These are phyloP conservation scores for Artibeus jamaicensis DNA, from an alignment of 2,797 vertebrate genomes.

Conservation along the genomic window DNA sequence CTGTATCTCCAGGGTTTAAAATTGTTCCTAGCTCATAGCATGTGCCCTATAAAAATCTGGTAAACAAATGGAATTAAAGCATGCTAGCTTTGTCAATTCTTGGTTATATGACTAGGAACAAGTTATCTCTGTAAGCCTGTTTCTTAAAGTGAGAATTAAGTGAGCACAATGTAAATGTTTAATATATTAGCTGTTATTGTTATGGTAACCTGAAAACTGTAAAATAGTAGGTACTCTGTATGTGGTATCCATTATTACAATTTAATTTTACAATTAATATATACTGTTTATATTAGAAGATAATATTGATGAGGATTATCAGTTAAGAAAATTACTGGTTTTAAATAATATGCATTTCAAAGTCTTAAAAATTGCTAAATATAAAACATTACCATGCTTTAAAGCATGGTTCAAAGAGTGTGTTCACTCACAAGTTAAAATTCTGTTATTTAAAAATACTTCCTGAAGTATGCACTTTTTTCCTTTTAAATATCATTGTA, in stretches of 20 bases:
- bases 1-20: background rate
- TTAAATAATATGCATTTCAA: background rate
- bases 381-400: background rate
- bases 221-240: background rate
- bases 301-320: background rate
- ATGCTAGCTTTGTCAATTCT: background rate
- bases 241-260: background rate
- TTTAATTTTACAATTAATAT: slow-evolving; percentile 33
- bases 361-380: slow-evolving; percentile 31
- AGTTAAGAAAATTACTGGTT: background rate
- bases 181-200: background rate
- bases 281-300: slow-evolving; percentile 17
- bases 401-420: background rate
- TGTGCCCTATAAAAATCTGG: background rate
- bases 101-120: background rate
- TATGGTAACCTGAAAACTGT: background rate
- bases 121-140: background rate
- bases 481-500: background rate
- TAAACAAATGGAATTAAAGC: slow-evolving; percentile 8
- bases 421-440: slow-evolving; percentile 19
- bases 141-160: slow-evolving; percentile 30
- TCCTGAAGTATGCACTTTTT: background rate
- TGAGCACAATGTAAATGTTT: background rate
- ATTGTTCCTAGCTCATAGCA: background rate
- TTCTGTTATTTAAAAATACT: slow-evolving; percentile 15